A percentile compares a stretch with the other conserved stretches of the same genome.
These are phyloP conservation scores for Umimayanthus kanabou DNA, from an alignment of 92 coral and sea anemone species.

Conservation along the genomic window DNA sequence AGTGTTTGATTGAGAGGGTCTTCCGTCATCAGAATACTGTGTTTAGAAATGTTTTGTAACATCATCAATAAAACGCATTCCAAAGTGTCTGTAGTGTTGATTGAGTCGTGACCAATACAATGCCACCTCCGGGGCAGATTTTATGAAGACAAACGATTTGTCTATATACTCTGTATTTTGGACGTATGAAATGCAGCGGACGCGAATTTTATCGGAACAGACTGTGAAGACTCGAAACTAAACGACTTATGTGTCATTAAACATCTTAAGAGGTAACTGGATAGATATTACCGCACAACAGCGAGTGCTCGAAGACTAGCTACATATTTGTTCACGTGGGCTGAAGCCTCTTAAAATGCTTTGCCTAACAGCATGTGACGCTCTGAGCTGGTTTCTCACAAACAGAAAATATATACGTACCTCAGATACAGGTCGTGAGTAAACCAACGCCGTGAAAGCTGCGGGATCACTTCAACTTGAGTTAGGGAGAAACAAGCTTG, in stretches of 20 bases:
- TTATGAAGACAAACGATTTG: conserved; percentile 11
- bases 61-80: conserved; percentile 2
- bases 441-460: neutral
- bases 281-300: neutral
- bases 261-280: conserved; percentile 1
- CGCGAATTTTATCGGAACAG: neutral
- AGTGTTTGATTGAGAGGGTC: conserved; percentile 8
- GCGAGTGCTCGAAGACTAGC: neutral
- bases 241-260: neutral
- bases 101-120: neutral
- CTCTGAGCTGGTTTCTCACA: neutral
- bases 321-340: neutral
- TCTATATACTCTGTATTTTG: neutral
- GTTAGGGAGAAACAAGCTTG: neutral
- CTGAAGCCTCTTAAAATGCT: conserved; percentile 9
- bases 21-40: conserved; percentile 7
- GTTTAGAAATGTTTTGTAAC: conserved; percentile 17
- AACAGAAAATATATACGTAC: neutral
- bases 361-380: neutral
- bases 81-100: neutral
- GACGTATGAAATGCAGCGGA: neutral
- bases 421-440: neutral
- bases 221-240: neutral
- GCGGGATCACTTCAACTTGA: neutral
- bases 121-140: neutral